Evolutionary conservation across 2,888 invertebrate genomes (phyloP).

Genomic region (Trachelus troglodyta): DNA sequence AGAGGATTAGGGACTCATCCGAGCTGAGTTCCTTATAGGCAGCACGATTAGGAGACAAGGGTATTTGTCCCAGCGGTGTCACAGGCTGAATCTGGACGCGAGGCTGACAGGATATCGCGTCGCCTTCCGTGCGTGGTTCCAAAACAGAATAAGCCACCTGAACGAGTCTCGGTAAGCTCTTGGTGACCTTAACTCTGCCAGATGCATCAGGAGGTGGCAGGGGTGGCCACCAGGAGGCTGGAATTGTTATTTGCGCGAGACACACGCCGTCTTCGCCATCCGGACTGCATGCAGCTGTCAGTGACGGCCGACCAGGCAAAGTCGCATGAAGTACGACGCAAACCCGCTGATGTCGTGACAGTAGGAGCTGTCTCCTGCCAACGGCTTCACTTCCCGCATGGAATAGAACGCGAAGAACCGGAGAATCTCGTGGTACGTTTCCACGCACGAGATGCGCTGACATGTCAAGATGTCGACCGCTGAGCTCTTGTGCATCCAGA

Average conservation of each 20-base stretch:
- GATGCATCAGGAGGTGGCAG: constrained; percentile 72
- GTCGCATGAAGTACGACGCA: constrained; percentile 85
- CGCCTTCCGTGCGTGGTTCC: constrained; percentile 78
- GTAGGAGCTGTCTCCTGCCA: constrained; percentile 76
- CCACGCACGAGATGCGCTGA: constrained; percentile 93
- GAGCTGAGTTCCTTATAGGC: constrained; percentile 87
- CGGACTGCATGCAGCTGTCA: constrained; percentile 93
- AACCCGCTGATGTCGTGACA: constrained; percentile 77
- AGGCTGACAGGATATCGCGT: constrained; percentile 74
- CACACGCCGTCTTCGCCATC: constrained; percentile 94
- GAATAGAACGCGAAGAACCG: constrained; percentile 91
- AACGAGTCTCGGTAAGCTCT: constrained; percentile 80
- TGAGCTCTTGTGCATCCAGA: constrained; percentile 72
- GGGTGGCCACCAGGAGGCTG: constrained; percentile 92
- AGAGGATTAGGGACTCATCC: constrained; percentile 84
- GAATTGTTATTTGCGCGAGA: constrained; percentile 85
- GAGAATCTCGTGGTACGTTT: constrained; percentile 88
- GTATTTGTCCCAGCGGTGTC: constrained; percentile 72
- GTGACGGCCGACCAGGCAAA: constrained; percentile 71
- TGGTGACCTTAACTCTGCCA: constrained; percentile 63
- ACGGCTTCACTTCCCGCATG: constrained; percentile 90
- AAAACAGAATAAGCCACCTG: constrained; percentile 90
- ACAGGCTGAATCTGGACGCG: constrained; percentile 76
- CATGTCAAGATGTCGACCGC: constrained; percentile 86
- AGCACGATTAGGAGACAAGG: constrained; percentile 81